A percentile compares a stretch with the other conserved stretches of the same genome.
These are phyloP conservation scores for Entomobrya proxima DNA, from an alignment of 2,888 invertebrate genomes.

Conservation along the genomic window DNA sequence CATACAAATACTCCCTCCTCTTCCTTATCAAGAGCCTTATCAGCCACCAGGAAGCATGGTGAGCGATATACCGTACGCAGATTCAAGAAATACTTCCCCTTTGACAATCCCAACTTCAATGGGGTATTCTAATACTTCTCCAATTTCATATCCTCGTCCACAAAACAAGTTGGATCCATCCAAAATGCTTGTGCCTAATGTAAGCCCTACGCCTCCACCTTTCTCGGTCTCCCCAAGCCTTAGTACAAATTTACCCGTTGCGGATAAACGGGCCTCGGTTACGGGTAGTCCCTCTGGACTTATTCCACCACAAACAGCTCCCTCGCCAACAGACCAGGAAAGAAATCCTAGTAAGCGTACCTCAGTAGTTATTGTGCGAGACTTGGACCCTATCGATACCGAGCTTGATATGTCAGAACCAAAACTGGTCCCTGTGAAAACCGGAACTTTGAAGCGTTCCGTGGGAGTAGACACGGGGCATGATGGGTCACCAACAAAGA, in stretches of 20 bases:
- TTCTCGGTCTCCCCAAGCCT: not conserved
- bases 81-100: slow-evolving; percentile 73
- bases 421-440: slow-evolving; percentile 71
- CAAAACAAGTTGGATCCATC: not conserved
- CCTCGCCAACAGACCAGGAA: slow-evolving; percentile 13
- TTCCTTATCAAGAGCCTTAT: slow-evolving; percentile 71
- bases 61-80: slow-evolving; percentile 73
- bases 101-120: slow-evolving; percentile 65
- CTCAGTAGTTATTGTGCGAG: slow-evolving; percentile 70
- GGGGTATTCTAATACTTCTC: slow-evolving; percentile 54
- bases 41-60: slow-evolving; percentile 64
- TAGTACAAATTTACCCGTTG: slow-evolving; percentile 28
- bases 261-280: not conserved
- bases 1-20: slow-evolving; percentile 67
- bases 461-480: slow-evolving; percentile 72
- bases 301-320: not conserved
- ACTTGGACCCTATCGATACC: slow-evolving; percentile 71
- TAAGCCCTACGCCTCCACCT: slow-evolving; percentile 1
- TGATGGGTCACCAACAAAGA: slow-evolving; percentile 47
- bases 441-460: slow-evolving; percentile 73
- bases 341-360: slow-evolving; percentile 45
- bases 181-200: not conserved
- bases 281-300: not conserved
- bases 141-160: not conserved
- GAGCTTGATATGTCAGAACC: slow-evolving; percentile 66